Evolutionary conservation across 2,113 vertebrate genomes (phyloP), one percentile per base, ranked within the genome.

Genomic region (Eurypyga helias): DNA sequence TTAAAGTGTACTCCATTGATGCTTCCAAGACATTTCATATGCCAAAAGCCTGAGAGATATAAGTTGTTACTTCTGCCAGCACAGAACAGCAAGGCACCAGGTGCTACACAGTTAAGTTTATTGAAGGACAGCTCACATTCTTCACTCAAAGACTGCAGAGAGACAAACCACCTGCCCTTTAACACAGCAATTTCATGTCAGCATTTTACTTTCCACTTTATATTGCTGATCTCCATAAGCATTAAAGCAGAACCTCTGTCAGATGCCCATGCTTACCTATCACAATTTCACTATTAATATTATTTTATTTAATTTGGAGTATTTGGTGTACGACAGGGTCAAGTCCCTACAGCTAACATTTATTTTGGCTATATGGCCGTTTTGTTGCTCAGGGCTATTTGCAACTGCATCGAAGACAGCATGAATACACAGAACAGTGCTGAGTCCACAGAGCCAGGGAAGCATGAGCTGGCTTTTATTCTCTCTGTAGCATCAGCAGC

Each of bases 401-500:
- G 62, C 79, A 88, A 78, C 86, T 79, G 51, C 78, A 93, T 91
- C 83, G 91, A 71, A 65, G 64, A 34, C 34, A 33, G 51, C 17
- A 29, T 75, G 87, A 96, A 89, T 89, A 85, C 49, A 77, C 36
- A 90, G 62, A 94, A 90, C 57, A 81, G 38, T 86, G 95, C 93
- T 93, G 96, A 96, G 85, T 72, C 57, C 76, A 96, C 94, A 94
- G 45, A 93, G 71, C 54, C 71, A 88, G 9, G 36, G 90, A 36
- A 80, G 62, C 1, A 0, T 77, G 75, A 96, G 66, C 78, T 91
- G 58, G 82, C 78, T 96, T 97, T 91, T 93, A 90, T 91, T 91
- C 61, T 93, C 69, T 83, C 62, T 61, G 58, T 80, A 73, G 81
- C 87, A 93, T 93, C 90, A 88, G 93, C 93, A 94, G 45, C 84